Conservation (phyloP, 1,140 invertebrate genomes). For the Mya arenaria region DNA sequence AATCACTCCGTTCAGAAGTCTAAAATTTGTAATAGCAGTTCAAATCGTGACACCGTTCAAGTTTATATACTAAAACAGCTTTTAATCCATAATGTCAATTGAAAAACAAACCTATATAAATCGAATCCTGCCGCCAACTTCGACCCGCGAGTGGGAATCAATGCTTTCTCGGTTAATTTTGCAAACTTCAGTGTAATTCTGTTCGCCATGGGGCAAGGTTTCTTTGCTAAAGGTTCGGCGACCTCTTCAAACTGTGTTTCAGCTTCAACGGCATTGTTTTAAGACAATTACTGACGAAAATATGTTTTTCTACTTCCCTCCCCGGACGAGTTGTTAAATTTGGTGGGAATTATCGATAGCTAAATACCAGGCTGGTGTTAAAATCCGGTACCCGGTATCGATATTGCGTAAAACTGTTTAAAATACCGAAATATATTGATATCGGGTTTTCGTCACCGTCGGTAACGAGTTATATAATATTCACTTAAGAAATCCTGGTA, state of each 20-base stretch:
- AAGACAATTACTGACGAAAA: too few relatives aligned
- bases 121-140: constrained; percentile 94
- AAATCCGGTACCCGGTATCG: too few relatives aligned
- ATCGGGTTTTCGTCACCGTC: too few relatives aligned
- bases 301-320: too few relatives aligned
- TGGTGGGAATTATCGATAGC: too few relatives aligned
- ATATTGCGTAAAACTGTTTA: too few relatives aligned
- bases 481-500: too few relatives aligned
- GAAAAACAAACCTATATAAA: constrained; percentile 86
- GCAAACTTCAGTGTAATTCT: constrained; percentile 85
- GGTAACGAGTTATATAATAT: too few relatives aligned
- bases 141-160: constrained; percentile 91
- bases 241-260: background rate
- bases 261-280: constrained; percentile 1
- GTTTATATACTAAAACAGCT: background rate
- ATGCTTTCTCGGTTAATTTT: constrained; percentile 90
- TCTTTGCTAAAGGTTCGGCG: constrained; percentile 47
- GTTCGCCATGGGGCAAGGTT: constrained; percentile 63
- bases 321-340: too few relatives aligned
- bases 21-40: background rate
- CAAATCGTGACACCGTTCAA: background rate
- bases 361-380: too few relatives aligned
- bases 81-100: background rate
- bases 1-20: background rate
- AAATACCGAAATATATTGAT: too few relatives aligned